Percentiles rank a stretch among this genome's conserved stretches.
Conservation (phyloP, 1,140 invertebrate species). For the Drosophila miranda region DNA sequence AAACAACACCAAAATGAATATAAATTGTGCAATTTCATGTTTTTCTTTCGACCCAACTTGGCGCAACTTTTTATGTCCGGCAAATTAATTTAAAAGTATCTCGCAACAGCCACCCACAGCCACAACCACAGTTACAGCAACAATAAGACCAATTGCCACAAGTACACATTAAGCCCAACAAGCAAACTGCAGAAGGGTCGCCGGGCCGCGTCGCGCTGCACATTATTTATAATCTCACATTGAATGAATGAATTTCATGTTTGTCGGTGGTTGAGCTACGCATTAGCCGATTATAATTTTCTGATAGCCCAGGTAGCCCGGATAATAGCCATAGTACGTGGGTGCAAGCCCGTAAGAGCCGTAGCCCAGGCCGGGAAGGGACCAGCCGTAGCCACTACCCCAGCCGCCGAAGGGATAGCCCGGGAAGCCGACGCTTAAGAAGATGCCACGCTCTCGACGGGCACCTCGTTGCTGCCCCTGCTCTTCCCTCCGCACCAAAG, state of each 20-base stretch:
- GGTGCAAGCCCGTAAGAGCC: slow-evolving; percentile 36
- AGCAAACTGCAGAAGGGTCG: slow-evolving; percentile 35
- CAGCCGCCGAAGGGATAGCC: slow-evolving; percentile 35
- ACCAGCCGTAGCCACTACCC: slow-evolving; percentile 43
- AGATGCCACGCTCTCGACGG: slow-evolving; percentile 50
- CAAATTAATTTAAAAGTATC: slow-evolving; percentile 76
- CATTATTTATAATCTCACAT: slow-evolving; percentile 78
- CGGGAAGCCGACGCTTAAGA: slow-evolving; percentile 41
- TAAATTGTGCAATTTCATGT: slow-evolving; percentile 78
- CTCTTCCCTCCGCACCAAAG: slow-evolving; percentile 19
- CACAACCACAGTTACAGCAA: slow-evolving; percentile 31
- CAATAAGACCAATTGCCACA: slow-evolving; percentile 19
- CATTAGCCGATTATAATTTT: slow-evolving; percentile 67
- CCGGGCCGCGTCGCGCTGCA: slow-evolving; percentile 26
- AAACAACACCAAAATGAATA: slow-evolving; percentile 67
- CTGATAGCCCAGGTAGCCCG: slow-evolving; percentile 61
- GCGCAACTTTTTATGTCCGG: slow-evolving; percentile 67
- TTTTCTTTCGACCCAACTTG: slow-evolving; percentile 34
- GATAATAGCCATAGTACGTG: slow-evolving; percentile 47
- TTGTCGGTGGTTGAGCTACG: background rate
- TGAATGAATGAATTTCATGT: slow-evolving; percentile 38
- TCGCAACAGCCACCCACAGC: slow-evolving; percentile 50
- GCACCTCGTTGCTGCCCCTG: slow-evolving; percentile 10
- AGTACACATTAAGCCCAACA: slow-evolving; percentile 27
- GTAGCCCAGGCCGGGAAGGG: slow-evolving; percentile 37